Base-by-base conservation (phyloP, 2,797 vertebrate genomes). In the Calcarius lapponicus region DNA sequence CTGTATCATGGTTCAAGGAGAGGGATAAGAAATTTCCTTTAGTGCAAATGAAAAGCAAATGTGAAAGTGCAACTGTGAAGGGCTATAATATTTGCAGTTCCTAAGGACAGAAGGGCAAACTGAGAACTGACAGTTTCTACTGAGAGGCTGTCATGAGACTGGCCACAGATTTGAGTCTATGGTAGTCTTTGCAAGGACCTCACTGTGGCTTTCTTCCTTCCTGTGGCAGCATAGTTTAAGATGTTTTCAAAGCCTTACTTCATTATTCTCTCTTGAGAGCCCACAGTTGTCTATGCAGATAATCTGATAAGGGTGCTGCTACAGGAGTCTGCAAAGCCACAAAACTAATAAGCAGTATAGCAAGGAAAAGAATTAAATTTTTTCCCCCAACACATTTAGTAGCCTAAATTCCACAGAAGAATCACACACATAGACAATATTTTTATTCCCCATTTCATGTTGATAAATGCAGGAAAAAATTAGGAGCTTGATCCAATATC, bases 21-120 rank as follows among this genome's bases (percentile, higher is more conserved):
- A 54, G 31, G 25, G 92, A 75, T 57, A 45, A 89, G 47, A 74
- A 21, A 61, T 58, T 80, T 87, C 34, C 50, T 94, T 93, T 93
- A 78, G 78, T 62, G 21, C 42, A 62, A 76, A 57, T 65, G 28
- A 91, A 95, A 96, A 85, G n/a, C 60, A 92, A 87, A 74, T 66
- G 51, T 78, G 53, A 88, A 87, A 82, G 24, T 65, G 2, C 13
- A 88, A 12, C 83, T 64, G 54, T 13, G 89, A 87, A 79, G 65
- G 25, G 7, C 31, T 13, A 4, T 15, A 71, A 45, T 32, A 20
- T 73, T 60, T 76, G 17, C 66, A 70, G 19, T 70, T 29, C 28
- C n/a, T 57, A 5, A 29, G 58, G 34, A 75, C 50, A 61, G n/a
- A 65, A 61, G 70, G 17, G 21, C 22, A 62, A 81, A 69, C n/a